Conservation (phyloP, 2,888 invertebrate species). For the Onthophagus sagittarius region DNA sequence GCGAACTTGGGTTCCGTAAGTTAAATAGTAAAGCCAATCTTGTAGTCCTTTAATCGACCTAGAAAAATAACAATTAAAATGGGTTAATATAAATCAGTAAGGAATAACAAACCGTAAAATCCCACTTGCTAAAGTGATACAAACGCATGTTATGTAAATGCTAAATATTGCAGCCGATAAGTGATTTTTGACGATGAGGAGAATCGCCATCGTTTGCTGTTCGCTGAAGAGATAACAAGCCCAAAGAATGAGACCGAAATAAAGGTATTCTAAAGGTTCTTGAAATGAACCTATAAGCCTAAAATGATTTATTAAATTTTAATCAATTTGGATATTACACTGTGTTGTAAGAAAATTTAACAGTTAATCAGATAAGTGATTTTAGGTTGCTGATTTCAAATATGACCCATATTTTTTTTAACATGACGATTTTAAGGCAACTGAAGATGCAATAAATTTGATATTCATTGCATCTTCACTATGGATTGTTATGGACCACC, state of each 20-base stretch:
- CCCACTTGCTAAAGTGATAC: slow-evolving; percentile 68
- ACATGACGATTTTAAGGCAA: too few species aligned
- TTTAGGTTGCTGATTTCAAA: too few species aligned
- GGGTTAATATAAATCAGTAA: not conserved
- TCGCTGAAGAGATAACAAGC: slow-evolving; percentile 82
- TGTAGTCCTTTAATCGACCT: slow-evolving; percentile 76
- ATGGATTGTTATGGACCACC: too few species aligned
- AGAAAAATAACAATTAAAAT: slow-evolving; percentile 23
- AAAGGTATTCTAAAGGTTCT: slow-evolving; percentile 59
- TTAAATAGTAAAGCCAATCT: slow-evolving; percentile 77
- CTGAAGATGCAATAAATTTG: too few species aligned
- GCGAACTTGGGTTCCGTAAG: slow-evolving; percentile 73
- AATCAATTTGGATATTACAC: not conserved
- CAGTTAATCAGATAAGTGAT: too few species aligned
- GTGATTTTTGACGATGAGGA: slow-evolving; percentile 76
- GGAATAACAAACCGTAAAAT: slow-evolving; percentile 61
- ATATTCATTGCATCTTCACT: too few species aligned
- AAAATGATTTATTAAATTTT: slow-evolving; percentile 14
- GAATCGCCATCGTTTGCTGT: slow-evolving; percentile 76
- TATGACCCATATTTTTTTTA: too few species aligned
- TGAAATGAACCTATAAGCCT: slow-evolving; percentile 58
- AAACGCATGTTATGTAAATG: slow-evolving; percentile 72
- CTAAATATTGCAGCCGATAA: slow-evolving; percentile 74
- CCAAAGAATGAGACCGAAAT: slow-evolving; percentile 72
- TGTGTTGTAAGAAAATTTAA: too few species aligned